Percentiles rank a stretch among this genome's conserved stretches.
Conservation (phyloP, 2,888 invertebrate species). For the Drosophila acutilabella region DNA sequence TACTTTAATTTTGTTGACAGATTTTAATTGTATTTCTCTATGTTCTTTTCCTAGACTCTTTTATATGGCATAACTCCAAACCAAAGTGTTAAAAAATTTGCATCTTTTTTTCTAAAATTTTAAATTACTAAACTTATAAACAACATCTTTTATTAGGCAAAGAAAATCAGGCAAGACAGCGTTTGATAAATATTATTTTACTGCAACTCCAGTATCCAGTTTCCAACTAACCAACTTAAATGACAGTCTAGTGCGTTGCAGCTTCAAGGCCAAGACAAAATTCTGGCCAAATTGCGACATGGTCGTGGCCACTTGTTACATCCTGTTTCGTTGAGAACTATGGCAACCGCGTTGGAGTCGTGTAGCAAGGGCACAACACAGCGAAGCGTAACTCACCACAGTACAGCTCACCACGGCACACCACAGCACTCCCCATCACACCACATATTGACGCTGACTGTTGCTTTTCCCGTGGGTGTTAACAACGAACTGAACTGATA, state of each 20-base stretch:
- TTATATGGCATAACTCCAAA: too few species aligned
- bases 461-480: constrained; percentile 60
- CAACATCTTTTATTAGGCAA: too few species aligned
- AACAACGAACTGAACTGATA: constrained; percentile 55
- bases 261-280: constrained; percentile 16
- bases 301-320: constrained; percentile 73
- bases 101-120: too few species aligned
- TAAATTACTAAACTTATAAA: too few species aligned
- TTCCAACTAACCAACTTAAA: neutral
- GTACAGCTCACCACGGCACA: neutral
- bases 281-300: constrained; percentile 35
- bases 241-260: neutral
- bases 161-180: too few species aligned
- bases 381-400: constrained; percentile 56
- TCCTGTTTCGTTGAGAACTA: constrained; percentile 23
- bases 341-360: constrained; percentile 5
- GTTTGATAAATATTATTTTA: neutral
- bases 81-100: too few species aligned
- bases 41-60: too few species aligned
- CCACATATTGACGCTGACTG: constrained; percentile 55
- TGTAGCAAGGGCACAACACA: constrained; percentile 37
- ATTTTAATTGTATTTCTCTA: too few species aligned
- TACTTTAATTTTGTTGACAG: too few species aligned
- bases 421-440: constrained; percentile 25
- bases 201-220: neutral